A percentile compares a stretch with the other conserved stretches of the same genome.
These are phyloP conservation scores for Botia almorhae DNA, from an alignment of 2,797 vertebrate species.

Conservation along the genomic window DNA sequence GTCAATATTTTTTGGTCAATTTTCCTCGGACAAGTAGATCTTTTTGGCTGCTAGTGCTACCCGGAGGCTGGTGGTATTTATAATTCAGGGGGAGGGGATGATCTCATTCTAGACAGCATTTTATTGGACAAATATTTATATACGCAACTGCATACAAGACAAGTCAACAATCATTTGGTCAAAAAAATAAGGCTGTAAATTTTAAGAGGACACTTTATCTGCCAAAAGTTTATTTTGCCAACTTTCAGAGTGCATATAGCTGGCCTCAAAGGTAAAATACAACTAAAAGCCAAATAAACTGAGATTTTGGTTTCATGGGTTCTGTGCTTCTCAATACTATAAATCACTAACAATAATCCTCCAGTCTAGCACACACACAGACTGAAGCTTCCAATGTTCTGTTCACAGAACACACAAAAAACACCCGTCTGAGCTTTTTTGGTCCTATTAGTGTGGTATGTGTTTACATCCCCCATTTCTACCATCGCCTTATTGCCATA, in stretches of 20 bases:
- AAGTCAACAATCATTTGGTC: background rate
- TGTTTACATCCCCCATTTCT: slow-evolving; percentile 25
- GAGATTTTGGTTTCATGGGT: background rate
- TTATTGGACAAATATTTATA: background rate
- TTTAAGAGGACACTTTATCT: background rate
- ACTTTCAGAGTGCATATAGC: too few relatives aligned
- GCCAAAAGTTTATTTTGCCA: background rate
- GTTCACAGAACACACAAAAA: slow-evolving; percentile 7
- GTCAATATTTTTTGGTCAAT: too few relatives aligned
- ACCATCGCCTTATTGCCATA: slow-evolving; percentile 30
- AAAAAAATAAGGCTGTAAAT: background rate
- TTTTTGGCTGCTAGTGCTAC: background rate
- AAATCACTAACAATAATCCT: background rate
- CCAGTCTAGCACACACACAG: slow-evolving; percentile 1
- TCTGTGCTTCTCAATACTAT: background rate
- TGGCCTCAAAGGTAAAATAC: background rate
- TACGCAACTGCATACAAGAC: background rate
- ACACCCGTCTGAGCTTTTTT: background rate
- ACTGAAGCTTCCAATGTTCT: background rate
- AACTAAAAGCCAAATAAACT: background rate
- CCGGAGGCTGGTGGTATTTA: background rate
- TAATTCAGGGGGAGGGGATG: background rate
- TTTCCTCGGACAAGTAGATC: background rate
- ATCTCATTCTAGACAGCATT: background rate
- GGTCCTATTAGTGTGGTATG: background rate